phyloP scores from a whole-genome alignment of 2,888 invertebrate species.

The Myathropa florea region DNA sequence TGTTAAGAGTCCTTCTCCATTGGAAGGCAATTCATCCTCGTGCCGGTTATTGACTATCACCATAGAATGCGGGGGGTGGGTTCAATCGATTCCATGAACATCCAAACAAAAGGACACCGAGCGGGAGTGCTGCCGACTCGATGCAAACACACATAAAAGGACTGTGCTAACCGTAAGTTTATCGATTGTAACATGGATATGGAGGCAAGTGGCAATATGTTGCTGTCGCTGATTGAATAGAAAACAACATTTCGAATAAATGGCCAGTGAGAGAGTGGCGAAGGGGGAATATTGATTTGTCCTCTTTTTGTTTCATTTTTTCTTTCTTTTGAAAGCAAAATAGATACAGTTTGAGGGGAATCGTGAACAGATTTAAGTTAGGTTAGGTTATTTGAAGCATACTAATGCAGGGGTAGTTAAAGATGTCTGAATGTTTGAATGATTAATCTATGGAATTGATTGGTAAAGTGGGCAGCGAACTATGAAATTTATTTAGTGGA shows the following conservation, averaged over 20 bases:
- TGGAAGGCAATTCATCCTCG: conserved; percentile 9
- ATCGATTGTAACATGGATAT: conserved; percentile 11
- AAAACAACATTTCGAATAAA: conserved; percentile 7
- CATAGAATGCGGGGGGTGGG: neutral
- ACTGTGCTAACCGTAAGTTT: neutral
- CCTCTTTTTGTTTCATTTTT: neutral
- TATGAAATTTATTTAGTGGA: neutral
- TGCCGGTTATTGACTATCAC: conserved; percentile 7
- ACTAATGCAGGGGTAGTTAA: neutral
- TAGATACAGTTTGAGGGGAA: neutral
- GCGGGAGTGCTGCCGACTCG: neutral
- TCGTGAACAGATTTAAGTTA: neutral
- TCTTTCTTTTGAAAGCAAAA: neutral
- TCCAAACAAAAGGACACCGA: neutral
- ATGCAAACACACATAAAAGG: neutral
- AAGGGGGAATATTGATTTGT: neutral
- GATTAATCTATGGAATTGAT: neutral
- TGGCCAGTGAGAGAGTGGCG: neutral
- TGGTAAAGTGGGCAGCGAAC: neutral
- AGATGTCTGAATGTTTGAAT: neutral
- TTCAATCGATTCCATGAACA: neutral
- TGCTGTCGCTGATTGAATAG: conserved; percentile 6
- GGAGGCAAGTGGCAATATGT: conserved; percentile 6
- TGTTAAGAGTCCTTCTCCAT: neutral
- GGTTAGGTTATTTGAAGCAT: neutral